Conservation (phyloP, 2,797 vertebrate genomes). For the Streptopelia turtur region DNA sequence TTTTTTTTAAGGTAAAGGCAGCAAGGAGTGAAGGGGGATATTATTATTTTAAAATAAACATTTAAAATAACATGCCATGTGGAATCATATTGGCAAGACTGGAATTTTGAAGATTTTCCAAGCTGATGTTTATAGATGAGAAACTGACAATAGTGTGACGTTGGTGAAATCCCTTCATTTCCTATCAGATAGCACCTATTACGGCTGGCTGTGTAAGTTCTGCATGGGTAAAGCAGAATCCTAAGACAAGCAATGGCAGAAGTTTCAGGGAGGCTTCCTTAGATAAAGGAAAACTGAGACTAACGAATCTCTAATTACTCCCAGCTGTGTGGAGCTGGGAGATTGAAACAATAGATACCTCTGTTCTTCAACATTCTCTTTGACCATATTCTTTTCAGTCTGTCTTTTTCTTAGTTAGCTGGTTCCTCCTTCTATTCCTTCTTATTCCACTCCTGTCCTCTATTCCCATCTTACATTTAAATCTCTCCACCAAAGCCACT, state of each 20-base stretch:
- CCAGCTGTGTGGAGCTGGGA: not conserved
- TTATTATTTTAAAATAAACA: not conserved
- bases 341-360: not conserved
- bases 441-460: not conserved
- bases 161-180: not conserved
- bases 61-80: not conserved
- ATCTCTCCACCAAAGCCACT: not conserved
- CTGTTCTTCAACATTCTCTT: not conserved
- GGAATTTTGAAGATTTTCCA: not conserved
- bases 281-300: not conserved
- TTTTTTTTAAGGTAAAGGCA: not conserved
- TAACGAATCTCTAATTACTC: not conserved
- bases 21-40: rapidly evolving
- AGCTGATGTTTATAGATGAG: not conserved
- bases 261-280: not conserved
- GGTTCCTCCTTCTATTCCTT: not conserved
- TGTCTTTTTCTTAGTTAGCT: not conserved
- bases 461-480: not conserved
- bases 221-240: not conserved
- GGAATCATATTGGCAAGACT: not conserved
- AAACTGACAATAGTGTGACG: not conserved
- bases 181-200: not conserved
- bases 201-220: not conserved
- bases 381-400: not conserved
- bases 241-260: not conserved